These are phyloP conservation scores for Harpalus rufipes DNA, from an alignment of 2,888 invertebrate genomes.

Conservation along the genomic window DNA sequence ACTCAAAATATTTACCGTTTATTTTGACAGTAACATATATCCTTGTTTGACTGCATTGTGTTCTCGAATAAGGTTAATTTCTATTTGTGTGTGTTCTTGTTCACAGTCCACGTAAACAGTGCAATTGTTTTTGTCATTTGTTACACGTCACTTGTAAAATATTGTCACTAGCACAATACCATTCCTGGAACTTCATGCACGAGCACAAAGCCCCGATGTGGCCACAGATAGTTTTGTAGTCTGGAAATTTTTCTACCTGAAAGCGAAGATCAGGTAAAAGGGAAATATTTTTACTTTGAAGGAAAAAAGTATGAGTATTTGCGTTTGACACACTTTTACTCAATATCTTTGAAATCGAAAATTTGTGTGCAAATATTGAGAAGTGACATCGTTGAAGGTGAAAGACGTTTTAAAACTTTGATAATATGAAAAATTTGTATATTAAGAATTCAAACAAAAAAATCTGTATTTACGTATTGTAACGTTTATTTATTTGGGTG, in stretches of 20 bases:
- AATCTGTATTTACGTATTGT: too few species aligned
- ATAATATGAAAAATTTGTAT: neutral
- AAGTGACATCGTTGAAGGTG: slow-evolving; percentile 4
- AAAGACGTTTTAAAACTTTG: neutral
- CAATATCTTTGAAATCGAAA: slow-evolving; percentile 25
- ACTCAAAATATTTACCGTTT: slow-evolving; percentile 29
- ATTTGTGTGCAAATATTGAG: slow-evolving; percentile 29
- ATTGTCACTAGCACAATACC: slow-evolving; percentile 34
- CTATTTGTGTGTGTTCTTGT: slow-evolving; percentile 40
- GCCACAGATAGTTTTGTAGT: slow-evolving; percentile 35
- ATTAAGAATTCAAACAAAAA: neutral
- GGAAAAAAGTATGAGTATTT: slow-evolving; percentile 26
- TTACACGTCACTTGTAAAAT: slow-evolving; percentile 32
- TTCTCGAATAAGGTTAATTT: slow-evolving; percentile 27
- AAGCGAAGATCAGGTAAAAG: slow-evolving; percentile 27
- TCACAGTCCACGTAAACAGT: slow-evolving; percentile 27
- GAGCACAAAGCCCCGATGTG: slow-evolving; percentile 36
- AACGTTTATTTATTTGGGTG: too few species aligned
- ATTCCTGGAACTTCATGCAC: slow-evolving; percentile 6
- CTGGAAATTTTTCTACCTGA: slow-evolving; percentile 17
- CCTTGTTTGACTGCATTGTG: slow-evolving; percentile 25
- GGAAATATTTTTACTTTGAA: slow-evolving; percentile 16
- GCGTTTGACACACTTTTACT: slow-evolving; percentile 38
- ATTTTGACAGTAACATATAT: slow-evolving; percentile 47
- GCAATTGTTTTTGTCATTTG: slow-evolving; percentile 39